A percentile compares a stretch with the other conserved stretches of the same genome.
Evolutionary conservation across 35 echinoderm and acorn worm species (phyloP).

Genomic region (Chiridota heheva): DNA sequence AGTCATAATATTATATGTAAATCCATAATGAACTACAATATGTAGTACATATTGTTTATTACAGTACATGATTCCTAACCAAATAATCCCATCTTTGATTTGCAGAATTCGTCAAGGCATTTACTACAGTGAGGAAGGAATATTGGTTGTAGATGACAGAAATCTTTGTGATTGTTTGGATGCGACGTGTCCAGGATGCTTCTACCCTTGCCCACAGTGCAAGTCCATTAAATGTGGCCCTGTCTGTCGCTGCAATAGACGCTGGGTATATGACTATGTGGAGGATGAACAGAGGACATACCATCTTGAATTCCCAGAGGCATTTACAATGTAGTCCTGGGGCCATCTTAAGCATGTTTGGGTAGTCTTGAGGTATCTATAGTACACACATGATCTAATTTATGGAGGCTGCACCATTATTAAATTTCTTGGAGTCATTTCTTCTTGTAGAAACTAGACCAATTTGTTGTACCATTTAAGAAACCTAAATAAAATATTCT

Average conservation of each 20-base stretch:
- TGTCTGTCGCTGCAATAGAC: constrained; percentile 83
- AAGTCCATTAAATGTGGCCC: constrained; percentile 77
- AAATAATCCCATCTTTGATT: neutral
- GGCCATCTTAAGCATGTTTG: too few relatives aligned
- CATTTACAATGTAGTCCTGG: too few relatives aligned
- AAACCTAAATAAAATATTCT: too few relatives aligned
- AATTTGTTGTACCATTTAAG: too few relatives aligned
- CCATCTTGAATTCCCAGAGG: constrained; percentile 32
- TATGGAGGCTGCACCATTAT: too few relatives aligned
- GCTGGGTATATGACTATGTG: constrained; percentile 90
- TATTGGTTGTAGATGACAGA: constrained; percentile 39
- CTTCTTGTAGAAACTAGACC: too few relatives aligned
- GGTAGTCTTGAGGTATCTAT: too few relatives aligned
- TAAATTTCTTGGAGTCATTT: too few relatives aligned
- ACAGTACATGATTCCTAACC: neutral
- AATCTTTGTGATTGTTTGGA: constrained; percentile 89
- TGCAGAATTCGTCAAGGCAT: too few relatives aligned
- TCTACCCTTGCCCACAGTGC: constrained; percentile 85
- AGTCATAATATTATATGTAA: neutral
- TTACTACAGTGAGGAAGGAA: constrained; percentile 77
- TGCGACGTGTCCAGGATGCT: constrained; percentile 81
- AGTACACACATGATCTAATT: too few relatives aligned
- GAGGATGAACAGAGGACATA: constrained; percentile 72
- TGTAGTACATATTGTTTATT: neutral
- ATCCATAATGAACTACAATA: neutral